phyloP scores from a whole-genome alignment of 2,888 invertebrate genomes.

The Pharmacophagus antenor region DNA sequence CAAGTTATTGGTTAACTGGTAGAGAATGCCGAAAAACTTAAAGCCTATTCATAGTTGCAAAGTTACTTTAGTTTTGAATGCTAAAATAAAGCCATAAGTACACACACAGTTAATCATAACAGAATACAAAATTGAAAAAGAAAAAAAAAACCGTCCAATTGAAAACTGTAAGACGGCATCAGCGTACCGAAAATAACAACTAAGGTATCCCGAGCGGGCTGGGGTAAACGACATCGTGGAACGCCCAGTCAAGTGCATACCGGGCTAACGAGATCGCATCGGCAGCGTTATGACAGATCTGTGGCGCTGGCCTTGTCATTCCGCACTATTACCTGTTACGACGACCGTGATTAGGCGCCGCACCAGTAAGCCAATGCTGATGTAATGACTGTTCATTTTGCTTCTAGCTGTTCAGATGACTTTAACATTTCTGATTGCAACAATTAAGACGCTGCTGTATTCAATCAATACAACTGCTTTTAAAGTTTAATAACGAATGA shows the following conservation, averaged over 20 bases:
- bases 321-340: constrained; percentile 41
- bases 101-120: no score
- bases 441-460: constrained; percentile 36
- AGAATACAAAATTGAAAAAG: no score
- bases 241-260: constrained; percentile 29
- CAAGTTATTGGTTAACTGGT: no score
- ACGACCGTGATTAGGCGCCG: constrained; percentile 34
- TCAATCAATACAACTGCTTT: constrained; percentile 20
- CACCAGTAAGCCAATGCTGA: constrained; percentile 17
- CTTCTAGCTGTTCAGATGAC: constrained; percentile 26
- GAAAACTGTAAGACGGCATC: no score
- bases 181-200: no score
- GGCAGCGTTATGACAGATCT: constrained; percentile 31
- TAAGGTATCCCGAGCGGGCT: constrained; percentile 7
- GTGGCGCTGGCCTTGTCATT: constrained; percentile 41
- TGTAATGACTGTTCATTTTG: constrained; percentile 32
- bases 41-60: no score
- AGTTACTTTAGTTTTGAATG: no score
- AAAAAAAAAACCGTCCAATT: no score
- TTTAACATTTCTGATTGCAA: constrained; percentile 23
- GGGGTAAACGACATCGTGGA: constrained; percentile 29
- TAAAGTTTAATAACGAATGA: constrained; percentile 1
- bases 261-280: constrained; percentile 35
- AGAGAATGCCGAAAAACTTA: no score
- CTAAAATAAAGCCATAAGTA: no score